Conservation (phyloP, 2,797 vertebrate genomes). For the Sphenopsis melanotis region DNA sequence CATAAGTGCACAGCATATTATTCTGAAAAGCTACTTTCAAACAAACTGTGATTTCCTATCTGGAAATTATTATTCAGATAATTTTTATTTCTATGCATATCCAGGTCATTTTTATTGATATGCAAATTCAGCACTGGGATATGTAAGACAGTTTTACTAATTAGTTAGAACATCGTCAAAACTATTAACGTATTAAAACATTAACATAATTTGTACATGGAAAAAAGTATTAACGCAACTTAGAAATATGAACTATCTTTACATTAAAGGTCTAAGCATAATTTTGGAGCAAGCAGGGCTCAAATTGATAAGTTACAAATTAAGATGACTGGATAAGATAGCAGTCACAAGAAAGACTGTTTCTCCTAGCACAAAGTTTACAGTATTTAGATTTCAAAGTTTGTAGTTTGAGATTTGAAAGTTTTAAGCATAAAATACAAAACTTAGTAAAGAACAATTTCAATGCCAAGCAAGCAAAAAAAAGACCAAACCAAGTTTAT, state of each 20-base stretch:
- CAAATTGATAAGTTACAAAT: not conserved
- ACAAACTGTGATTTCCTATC: not conserved
- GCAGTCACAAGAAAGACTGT: not conserved
- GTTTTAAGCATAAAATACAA: not conserved
- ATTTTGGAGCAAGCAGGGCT: not conserved
- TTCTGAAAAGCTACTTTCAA: not conserved
- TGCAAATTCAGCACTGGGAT: not conserved
- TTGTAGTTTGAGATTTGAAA: not conserved
- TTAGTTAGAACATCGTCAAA: not conserved
- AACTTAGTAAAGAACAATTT: not conserved
- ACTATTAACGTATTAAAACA: not conserved
- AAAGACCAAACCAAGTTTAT: not conserved
- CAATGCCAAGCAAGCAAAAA: not conserved
- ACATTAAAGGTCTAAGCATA: not conserved
- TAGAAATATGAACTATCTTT: not conserved
- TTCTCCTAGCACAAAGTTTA: not conserved
- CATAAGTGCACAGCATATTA: fast-evolving
- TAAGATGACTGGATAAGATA: not conserved
- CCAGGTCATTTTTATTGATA: not conserved
- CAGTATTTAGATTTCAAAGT: not conserved
- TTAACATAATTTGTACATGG: not conserved
- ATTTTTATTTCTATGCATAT: not conserved
- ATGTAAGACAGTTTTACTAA: not conserved
- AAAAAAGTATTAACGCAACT: not conserved
- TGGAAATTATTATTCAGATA: not conserved